Base-by-base conservation (phyloP, 2,888 invertebrate species). In the Microplitis manilae region DNA sequence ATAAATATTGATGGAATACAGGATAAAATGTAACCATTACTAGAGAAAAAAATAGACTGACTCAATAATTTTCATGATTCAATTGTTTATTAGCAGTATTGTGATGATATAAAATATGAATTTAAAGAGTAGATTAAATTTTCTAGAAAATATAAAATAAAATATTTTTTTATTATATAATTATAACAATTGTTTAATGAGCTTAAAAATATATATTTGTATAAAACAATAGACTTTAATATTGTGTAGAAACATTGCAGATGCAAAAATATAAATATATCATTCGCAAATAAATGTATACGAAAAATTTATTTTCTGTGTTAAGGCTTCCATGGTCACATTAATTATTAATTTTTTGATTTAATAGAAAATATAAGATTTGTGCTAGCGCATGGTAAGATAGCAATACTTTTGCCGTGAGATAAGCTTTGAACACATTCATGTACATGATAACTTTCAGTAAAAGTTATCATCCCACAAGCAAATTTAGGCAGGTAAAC, bases 1-100 rank as follows among this genome's bases (percentile, higher is more conserved):
- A 91, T 92, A 84, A 91, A 91, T 40, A 78, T 85, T 64, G 91
- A 91, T n/a, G 92, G 92, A 30, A 90, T 92, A 82, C 89, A 91
- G 88, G 91, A 91, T 80, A 87, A 20, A 85, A 90, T 62, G 9
- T 62, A 15, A 62, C 4, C 15, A 15, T 6, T 15, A 0, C 9
- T 6, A 7, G 7, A n/a, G 4, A 15, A 8, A 20, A 17, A 17
- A 62, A 62, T 15, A 6, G n/a, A 62, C n/a, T 5, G 5, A 62
- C 15, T 17, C 8, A 62, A 0, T 6, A 15, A 5, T 62, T 50
- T 50, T 1, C 50, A 50, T 50, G 50, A 50, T 13, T 13, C 50
- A 50, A 50, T 50, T 13, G 13, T 50, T 50, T 50, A 50, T 50
- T 50, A 50, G 13, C 50, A 50, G 8, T 9, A 50, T 50, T 50